Conservation (phyloP, 64 coral and sea anemone genomes). For the Orbicella faveolata region DNA sequence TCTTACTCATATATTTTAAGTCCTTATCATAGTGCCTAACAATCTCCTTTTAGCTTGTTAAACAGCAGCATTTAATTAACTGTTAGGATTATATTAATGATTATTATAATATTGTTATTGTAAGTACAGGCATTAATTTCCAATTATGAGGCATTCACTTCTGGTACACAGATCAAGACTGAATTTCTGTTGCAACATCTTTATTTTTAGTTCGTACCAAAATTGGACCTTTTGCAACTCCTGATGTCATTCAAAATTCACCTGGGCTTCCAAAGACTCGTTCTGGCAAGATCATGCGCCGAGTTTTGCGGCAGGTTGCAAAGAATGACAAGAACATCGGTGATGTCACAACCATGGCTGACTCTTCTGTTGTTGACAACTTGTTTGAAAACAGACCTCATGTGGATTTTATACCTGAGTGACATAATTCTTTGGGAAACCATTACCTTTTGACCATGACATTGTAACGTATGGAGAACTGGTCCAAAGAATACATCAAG, state of each 20-base stretch:
- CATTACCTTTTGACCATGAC: background rate
- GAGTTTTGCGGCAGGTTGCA: conserved; percentile 85
- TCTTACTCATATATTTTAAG: too few relatives aligned
- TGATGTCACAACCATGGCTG: conserved; percentile 84
- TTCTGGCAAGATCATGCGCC: conserved; percentile 99
- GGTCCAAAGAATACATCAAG: background rate
- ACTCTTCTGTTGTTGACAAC: conserved; percentile 75
- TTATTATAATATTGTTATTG: too few relatives aligned
- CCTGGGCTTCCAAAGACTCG: conserved; percentile 94
- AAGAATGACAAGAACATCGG: conserved; percentile 82
- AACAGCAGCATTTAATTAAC: too few relatives aligned
- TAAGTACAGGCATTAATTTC: too few relatives aligned
- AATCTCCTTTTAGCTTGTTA: too few relatives aligned
- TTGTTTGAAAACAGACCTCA: conserved; percentile 76
- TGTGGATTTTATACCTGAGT: conserved; percentile 70
- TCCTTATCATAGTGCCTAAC: too few relatives aligned
- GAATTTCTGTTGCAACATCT: background rate
- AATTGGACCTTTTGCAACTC: conserved; percentile 94
- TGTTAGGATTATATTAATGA: too few relatives aligned
- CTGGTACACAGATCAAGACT: background rate
- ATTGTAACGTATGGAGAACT: background rate
- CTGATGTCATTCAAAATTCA: conserved; percentile 89
- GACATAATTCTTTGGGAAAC: background rate
- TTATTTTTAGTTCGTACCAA: conserved; percentile 78
- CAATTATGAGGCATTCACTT: too few relatives aligned